A percentile compares a stretch with the other conserved stretches of the same genome.
Evolutionary conservation across 2,888 invertebrate species (phyloP).

Genomic region (Therioaphis trifolii): DNA sequence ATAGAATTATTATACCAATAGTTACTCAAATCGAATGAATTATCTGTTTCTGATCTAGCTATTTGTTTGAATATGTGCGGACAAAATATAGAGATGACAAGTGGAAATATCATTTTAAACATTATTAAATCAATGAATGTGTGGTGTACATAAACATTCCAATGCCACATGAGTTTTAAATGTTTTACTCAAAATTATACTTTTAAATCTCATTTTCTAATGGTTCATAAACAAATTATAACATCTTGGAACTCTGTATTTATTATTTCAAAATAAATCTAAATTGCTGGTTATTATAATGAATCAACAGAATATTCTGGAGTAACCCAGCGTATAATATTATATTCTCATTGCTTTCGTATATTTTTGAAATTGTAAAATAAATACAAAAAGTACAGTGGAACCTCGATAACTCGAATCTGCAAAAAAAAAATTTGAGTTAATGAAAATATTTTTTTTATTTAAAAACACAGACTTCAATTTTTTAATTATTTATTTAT

Average conservation of each 20-base stretch:
- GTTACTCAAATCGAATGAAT: constrained; percentile 6
- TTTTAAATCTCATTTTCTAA: constrained; percentile 68
- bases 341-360: too few relatives aligned
- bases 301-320: too few relatives aligned
- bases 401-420: too few relatives aligned
- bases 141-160: constrained; percentile 69
- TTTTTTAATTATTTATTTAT: too few relatives aligned
- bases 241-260: neutral
- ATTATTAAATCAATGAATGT: constrained; percentile 67
- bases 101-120: constrained; percentile 60
- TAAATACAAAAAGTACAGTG: too few relatives aligned
- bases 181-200: constrained; percentile 68
- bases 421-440: too few relatives aligned
- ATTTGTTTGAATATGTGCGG: constrained; percentile 64
- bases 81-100: constrained; percentile 68
- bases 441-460: too few relatives aligned
- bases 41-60: constrained; percentile 22
- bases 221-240: constrained; percentile 66
- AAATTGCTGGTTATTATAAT: too few relatives aligned
- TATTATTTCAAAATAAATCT: neutral
- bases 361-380: too few relatives aligned
- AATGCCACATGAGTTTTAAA: constrained; percentile 69
- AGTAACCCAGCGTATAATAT: too few relatives aligned
- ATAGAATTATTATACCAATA: constrained; percentile 7
- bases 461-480: too few relatives aligned